A percentile compares a stretch with the other conserved stretches of the same genome.
These are phyloP conservation scores for Ceratosolen solmsi DNA, from an alignment of 1,140 invertebrate species.

Conservation along the genomic window DNA sequence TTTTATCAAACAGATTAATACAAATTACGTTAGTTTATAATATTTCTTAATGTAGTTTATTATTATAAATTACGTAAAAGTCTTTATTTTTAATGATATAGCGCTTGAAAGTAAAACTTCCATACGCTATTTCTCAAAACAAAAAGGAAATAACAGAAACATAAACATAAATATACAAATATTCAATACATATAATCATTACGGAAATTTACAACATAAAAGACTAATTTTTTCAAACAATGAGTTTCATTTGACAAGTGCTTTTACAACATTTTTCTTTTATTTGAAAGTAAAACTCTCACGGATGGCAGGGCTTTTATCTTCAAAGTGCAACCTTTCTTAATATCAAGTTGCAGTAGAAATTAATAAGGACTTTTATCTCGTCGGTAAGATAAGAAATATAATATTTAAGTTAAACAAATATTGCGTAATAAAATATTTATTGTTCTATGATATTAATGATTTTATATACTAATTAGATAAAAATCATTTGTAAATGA, in stretches of 20 bases:
- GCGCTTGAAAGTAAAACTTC: too few species aligned
- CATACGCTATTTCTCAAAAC: too few species aligned
- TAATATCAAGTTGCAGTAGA: constrained; percentile 15
- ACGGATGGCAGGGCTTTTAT: background rate
- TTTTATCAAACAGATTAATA: too few species aligned
- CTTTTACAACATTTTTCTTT: constrained; percentile 10
- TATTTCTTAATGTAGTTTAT: too few species aligned
- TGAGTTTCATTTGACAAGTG: background rate
- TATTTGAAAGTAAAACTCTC: constrained; percentile 4
- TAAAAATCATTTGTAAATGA: too few species aligned
- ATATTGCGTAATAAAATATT: background rate
- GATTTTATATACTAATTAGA: background rate
- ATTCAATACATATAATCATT: too few species aligned
- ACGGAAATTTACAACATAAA: too few species aligned
- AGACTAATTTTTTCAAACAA: background rate
- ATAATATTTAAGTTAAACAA: background rate
- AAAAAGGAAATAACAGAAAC: too few species aligned
- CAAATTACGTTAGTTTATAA: too few species aligned
- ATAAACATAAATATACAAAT: too few species aligned
- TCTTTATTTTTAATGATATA: too few species aligned
- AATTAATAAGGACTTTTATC: constrained; percentile 38
- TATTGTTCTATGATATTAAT: background rate
- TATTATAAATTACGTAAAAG: too few species aligned
- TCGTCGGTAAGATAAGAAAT: constrained; percentile 14
- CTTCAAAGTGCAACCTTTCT: constrained; percentile 11